Evolutionary conservation across 2,888 invertebrate species (phyloP), one percentile per base, ranked within the genome.

Genomic region (Lordiphosa andalusiaca): DNA sequence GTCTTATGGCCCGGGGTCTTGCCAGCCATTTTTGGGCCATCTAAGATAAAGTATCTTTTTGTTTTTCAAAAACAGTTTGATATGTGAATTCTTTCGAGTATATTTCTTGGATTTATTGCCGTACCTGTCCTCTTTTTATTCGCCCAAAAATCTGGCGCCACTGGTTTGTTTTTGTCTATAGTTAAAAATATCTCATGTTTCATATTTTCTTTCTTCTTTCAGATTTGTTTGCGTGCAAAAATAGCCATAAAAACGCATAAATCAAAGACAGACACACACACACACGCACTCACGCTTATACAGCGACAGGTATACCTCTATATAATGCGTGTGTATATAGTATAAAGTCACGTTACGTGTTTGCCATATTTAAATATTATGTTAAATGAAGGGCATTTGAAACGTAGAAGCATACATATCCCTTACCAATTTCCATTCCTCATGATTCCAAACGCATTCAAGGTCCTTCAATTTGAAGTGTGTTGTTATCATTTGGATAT

Each of bases 281-380:
- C 38, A 25, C 7, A 5, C 30, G 1, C 16, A 16, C 16, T 35
- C 40, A 46, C n/a, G 48, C 41, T 41, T 19, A 21, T 3, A 4
- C n/a, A 44, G 4, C 9, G 37, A 35, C 52, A 49, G 36, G 25
- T 40, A 36, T 51, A 46, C n/a, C 21, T 37, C 19, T 46, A 47
- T 41, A 21, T 35, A 37, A 36, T 39, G 35, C 9, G 39, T 30
- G 2, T 53, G 10, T 37, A 48, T 39, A 10, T 30, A 30, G 36
- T 47, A 21, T 39, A 49, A 40, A 41, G 13, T 9, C 50, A 51
- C 46, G 57, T 30, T 63, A 63, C 51, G 66, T 63, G 66, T 68
- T 80, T 54, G 71, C 12, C 59, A 77, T 80, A 80, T 83, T 80
- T 75, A 80, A 77, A 76, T 67, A 67, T 67, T 66, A 51, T 80